Base-by-base conservation (phyloP, 2,888 invertebrate genomes). In the Criorhina ranunculi region DNA sequence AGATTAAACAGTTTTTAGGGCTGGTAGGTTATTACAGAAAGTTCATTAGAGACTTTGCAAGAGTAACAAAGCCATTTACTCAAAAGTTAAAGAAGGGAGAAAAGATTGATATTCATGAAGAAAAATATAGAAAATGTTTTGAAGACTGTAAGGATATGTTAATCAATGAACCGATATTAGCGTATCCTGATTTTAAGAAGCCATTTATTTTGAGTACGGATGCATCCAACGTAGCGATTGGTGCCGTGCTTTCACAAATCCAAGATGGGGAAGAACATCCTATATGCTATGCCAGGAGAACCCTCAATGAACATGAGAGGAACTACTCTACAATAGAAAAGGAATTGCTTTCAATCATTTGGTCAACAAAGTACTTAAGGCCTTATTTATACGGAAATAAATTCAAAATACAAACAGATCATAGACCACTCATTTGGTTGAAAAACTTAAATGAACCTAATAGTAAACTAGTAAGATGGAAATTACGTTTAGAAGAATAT, bases 191-290 rank as follows among this genome's bases (percentile, higher is more conserved):
- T n/a, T 72, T 87, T 9, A 59, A 33, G 2, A 82, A 89, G 86
- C 70, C 75, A 1, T 90, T 90, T 44, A 66, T 78, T 1, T 11
- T 90, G 15, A 88, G 88, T 0, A 89, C 89, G 0, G 89, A 90
- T 53, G 89, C 89, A 86, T 87, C 8, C 72, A 88, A 9, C 86
- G 49, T 31, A 24, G 89, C 88, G 0, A 33, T 89, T 4, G 89
- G 88, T 0, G 87, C 80, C 0, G 86, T 90, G 0, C 62, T 90
- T 8, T 86, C 87, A 2, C 90, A 90, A 4, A 24, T 24, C 24
- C 24, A 24, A 24, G 24, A 24, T 24, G 24, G 24, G 19, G 75
- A 78, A 11, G 83, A 88, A 12, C 73, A 87, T 72, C 88, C 89
- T 2, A 86, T 89, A 9, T 88, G 87, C 29, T 90, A 87, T 64